Evolutionary conservation across 2,797 vertebrate species (phyloP), one percentile per base, ranked within the genome.

Genomic region (Tangara arthus): DNA sequence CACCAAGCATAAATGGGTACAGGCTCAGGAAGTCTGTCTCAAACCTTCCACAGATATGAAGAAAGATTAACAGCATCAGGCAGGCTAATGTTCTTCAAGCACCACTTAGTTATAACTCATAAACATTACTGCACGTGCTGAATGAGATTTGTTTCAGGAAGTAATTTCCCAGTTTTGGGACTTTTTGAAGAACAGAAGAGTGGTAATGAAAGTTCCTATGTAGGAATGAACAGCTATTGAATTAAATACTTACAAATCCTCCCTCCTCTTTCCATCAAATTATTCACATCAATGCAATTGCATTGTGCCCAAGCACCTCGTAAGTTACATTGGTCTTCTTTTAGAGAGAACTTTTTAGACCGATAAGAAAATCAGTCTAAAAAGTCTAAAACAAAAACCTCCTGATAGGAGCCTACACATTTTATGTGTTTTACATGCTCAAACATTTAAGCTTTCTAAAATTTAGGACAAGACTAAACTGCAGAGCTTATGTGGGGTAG

Each of bases 51-150:
- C 55, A 77, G 72, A 56, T 89, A 46, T 13, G 32, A 47, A 86
- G 53, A 46, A 86, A 93, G 75, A 82, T 77, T 95, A 96, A 89
- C 57, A 82, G 4, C 61, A 80, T 71, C 49, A 90, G 37, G 30
- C 63, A 91, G 42, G 50, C 18, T 92, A 94, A 94, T 78, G 60
- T 39, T 65, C 65, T 87, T 72, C 72, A 81, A 89, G 56, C 8
- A 73, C n/a, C 50, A 91, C 64, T 92, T 84, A 87, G 39, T 44
- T 89, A 81, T 41, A 92, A 41, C 42, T 17, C 61, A 83, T 83
- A 92, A 82, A 37, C 72, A 57, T 87, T 84, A 68, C 37, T 64
- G 70, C 95, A 71, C 10, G 44, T 10, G 15, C 17, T 15, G 70
- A 65, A 89, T 15, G 77, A 78, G 72, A 64, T 69, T 86, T 50